Base-by-base conservation (phyloP, 2,113 vertebrate genomes). In the Vimba vimba region DNA sequence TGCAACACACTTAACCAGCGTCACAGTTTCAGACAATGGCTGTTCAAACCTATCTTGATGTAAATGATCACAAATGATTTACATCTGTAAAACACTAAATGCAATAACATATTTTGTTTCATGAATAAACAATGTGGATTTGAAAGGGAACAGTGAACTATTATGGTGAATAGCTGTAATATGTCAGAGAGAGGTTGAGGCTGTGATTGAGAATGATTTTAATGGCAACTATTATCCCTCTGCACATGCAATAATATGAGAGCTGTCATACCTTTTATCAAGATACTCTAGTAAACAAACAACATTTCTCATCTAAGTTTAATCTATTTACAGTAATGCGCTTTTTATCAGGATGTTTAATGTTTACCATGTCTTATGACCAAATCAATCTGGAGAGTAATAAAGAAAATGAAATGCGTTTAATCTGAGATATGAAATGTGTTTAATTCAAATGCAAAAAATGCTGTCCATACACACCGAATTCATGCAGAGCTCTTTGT, bases 331-430 rank as follows among this genome's bases (percentile, higher is more conserved):
- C 82, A 83, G 83, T 83, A 89, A 71, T 88, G 76, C 10, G 68
- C 82, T 83, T 85, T 90, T 90, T 88, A 88, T 89, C 82, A 87
- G 73, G 47, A 86, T 85, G 82, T 85, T 79, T 87, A 83, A 87
- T 85, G 84, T 87, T 86, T 87, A 77, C 68, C 79, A 78, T 89
- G 80, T 84, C 71, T 84, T 78, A 68, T 59, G 68, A 77, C 73
- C 76, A 52, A 79, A 81, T 89, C 74, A 79, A 81, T 89, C 85
- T 82, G 64, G 71, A 77, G 52, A 55, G 81, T 85, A 82, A 87
- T 83, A 87, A 83, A 88, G 85, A 82, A 89, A 86, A 90, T 62
- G 74, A 79, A 87, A 71, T 10, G 64, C 79, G 25, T 86, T 88
- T 57, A 79, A 85, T 82, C 78, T 64, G 33, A 79, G 60, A 79